Evolutionary conservation across 1,140 invertebrate genomes (phyloP).

Genomic region (Penaeus indicus): DNA sequence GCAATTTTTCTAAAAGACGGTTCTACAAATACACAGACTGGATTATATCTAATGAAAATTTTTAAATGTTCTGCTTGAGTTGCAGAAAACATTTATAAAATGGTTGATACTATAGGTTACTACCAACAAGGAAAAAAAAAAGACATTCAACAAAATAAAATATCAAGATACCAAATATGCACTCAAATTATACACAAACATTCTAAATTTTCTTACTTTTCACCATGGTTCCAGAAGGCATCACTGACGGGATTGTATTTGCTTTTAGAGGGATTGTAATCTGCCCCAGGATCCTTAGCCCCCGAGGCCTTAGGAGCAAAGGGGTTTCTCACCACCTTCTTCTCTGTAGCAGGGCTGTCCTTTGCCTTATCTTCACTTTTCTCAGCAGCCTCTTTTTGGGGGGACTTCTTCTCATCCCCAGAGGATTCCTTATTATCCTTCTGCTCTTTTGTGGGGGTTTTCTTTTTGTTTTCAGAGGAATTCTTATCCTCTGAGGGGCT

Average conservation of each 20-base stretch:
- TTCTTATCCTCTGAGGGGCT: neutral
- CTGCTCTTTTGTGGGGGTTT: neutral
- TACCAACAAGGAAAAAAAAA: neutral
- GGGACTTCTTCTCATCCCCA: constrained; percentile 32
- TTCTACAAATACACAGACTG: constrained; percentile 34
- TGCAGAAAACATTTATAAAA: no score
- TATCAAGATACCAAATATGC: neutral
- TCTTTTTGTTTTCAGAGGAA: neutral
- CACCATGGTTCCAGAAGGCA: constrained; percentile 85
- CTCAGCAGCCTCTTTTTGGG: constrained; percentile 25
- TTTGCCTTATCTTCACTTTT: constrained; percentile 8
- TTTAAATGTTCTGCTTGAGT: no score
- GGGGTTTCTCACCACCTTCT: constrained; percentile 40
- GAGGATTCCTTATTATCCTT: constrained; percentile 1
- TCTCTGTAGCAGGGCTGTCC: neutral
- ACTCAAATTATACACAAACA: no score
- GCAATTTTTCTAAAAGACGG: neutral
- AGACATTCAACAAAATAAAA: neutral
- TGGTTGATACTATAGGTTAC: constrained; percentile 1
- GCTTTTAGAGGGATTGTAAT: constrained; percentile 83
- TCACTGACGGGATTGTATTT: constrained; percentile 93
- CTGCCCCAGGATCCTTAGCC: constrained; percentile 63
- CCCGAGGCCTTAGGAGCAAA: constrained; percentile 39
- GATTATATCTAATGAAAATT: no score
- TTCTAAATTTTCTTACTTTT: constrained; percentile 75